Evolutionary conservation across 1,140 invertebrate genomes (phyloP), one percentile per base, ranked within the genome.

Genomic region (Lasaia peninsularis): DNA sequence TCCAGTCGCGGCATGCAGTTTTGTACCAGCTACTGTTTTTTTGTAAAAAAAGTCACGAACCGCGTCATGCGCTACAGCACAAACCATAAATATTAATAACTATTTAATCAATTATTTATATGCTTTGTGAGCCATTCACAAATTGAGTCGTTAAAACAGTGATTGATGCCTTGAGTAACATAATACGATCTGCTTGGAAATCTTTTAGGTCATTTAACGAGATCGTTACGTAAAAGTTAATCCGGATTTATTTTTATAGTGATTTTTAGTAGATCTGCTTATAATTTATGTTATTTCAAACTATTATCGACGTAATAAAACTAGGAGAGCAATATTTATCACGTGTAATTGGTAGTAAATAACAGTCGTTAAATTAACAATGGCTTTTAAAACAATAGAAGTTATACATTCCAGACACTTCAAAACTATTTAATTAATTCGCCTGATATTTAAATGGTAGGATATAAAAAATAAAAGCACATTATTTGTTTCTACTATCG

Each of bases 21-120:
- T 74, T 77, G 71, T 78, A 73, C 65, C 52, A 65, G 83, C 83
- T 85, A 85, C 80, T 62, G 81, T 78, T 77, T 80, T 84, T 84
- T 81, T 75, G 66, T 63, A 49, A 56, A 58, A 72, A 68, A 70
- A 61, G 34, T 51, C 56, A 65, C 63, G 82, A 78, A 80, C 67
- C 61, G 78, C 72, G 71, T 78, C 66, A 86, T 86, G 80, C 83
- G 62, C 65, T 61, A 80, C 65, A 56, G 65, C 66, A 58, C 59
- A 65, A 65, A 44, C 55, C 74, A 84, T 81, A 69, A 78, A 82
- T 79, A 80, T 84, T 81, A 62, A 81, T 81, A 72, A 68, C 54
- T 67, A 69, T 69, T 73, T 73, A 73, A 79, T 40, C 40, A 44
- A 44, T 85, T 78, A 75, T 73, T 75, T 75, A 78, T 78, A 65